Conservation (phyloP, 2,888 invertebrate genomes). For the Apotomis betuletana region DNA sequence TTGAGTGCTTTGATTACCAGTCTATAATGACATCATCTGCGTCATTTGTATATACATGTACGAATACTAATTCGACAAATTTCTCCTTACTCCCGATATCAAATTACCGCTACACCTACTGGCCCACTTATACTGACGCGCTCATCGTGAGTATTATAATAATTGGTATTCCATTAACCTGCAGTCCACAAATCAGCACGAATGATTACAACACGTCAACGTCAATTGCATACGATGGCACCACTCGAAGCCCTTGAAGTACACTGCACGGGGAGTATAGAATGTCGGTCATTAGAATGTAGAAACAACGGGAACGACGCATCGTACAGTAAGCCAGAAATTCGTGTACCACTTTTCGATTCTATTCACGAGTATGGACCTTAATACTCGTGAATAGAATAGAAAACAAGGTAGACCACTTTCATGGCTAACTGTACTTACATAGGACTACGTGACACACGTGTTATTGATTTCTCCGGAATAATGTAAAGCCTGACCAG, state of each 20-base stretch:
- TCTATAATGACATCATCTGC: too few relatives aligned
- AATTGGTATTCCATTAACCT: slow-evolving; percentile 5
- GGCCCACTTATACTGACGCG: not conserved
- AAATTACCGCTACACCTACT: not conserved
- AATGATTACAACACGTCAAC: slow-evolving; percentile 18
- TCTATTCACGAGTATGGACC: too few relatives aligned
- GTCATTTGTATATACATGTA: not conserved
- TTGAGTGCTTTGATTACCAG: too few relatives aligned
- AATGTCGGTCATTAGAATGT: slow-evolving; percentile 27
- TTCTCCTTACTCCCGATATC: slow-evolving; percentile 3
- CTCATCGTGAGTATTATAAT: not conserved
- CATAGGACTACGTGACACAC: not conserved
- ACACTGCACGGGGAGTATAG: slow-evolving; percentile 12
- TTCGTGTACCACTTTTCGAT: too few relatives aligned
- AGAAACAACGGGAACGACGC: not conserved
- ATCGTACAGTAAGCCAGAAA: not conserved
- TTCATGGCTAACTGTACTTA: too few relatives aligned
- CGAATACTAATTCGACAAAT: not conserved
- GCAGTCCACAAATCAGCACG: slow-evolving; percentile 3
- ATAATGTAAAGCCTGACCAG: not conserved
- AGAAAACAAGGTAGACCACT: too few relatives aligned
- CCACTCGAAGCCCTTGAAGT: slow-evolving; percentile 19
- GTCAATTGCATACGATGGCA: slow-evolving; percentile 19
- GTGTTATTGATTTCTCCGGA: not conserved
- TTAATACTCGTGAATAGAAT: too few relatives aligned